Percentiles rank a stretch among this genome's conserved stretches.
Conservation (phyloP, 2,888 invertebrate genomes). For the Drosophila conformis region DNA sequence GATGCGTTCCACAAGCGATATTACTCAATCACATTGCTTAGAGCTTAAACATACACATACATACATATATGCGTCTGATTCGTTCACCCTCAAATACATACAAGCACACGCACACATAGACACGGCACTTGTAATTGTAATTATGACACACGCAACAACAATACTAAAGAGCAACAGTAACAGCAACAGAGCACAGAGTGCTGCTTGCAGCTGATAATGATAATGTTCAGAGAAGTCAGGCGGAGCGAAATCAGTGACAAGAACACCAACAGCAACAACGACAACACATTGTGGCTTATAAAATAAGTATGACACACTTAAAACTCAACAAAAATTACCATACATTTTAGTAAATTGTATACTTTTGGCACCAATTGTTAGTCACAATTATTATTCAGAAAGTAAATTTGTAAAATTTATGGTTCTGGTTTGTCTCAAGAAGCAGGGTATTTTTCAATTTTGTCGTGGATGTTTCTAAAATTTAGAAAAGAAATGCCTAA, state of each 20-base stretch:
- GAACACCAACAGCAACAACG: conserved; percentile 39
- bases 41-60: conserved; percentile 25
- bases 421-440: not conserved
- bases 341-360: not conserved
- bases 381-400: not conserved
- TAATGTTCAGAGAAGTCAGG: conserved; percentile 24
- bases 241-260: conserved; percentile 22
- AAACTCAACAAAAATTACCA: not conserved
- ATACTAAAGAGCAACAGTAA: conserved; percentile 17
- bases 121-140: conserved; percentile 55
- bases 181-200: not conserved
- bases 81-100: conserved; percentile 10
- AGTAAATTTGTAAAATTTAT: not conserved
- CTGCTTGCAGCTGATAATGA: conserved; percentile 39
- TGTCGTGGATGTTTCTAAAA: not conserved
- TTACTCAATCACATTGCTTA: conserved; percentile 39
- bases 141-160: conserved; percentile 36
- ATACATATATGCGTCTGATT: not conserved
- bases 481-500: not conserved
- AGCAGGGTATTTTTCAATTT: not conserved
- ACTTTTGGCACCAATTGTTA: not conserved
- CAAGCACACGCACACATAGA: conserved; percentile 7
- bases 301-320: not conserved
- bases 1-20: conserved; percentile 16
- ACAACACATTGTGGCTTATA: conserved; percentile 37